Evolutionary conservation across 2,888 invertebrate species (phyloP).

Genomic region (Danaus chrysippus): DNA sequence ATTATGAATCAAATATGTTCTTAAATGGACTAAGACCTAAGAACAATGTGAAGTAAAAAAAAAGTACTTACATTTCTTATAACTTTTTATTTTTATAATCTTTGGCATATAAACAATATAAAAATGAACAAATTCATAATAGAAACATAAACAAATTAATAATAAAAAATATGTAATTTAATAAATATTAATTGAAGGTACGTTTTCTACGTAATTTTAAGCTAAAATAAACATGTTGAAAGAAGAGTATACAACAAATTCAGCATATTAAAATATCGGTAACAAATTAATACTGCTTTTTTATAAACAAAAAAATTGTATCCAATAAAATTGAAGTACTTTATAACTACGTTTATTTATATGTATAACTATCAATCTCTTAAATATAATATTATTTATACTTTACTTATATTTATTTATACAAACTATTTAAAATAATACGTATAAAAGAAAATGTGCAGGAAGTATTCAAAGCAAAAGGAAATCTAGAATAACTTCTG

Average conservation of each 20-base stretch:
- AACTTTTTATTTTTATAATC: conserved; percentile 24
- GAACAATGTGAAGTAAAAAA: background rate
- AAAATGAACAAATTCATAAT: conserved; percentile 12
- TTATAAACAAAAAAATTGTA: background rate
- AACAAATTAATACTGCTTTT: conserved; percentile 4
- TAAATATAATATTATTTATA: background rate
- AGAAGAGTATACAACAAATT: background rate
- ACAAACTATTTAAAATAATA: too few species aligned
- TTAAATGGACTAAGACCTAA: background rate
- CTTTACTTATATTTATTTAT: too few species aligned
- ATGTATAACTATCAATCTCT: background rate
- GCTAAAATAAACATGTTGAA: background rate
- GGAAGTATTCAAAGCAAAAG: too few species aligned
- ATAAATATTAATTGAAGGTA: background rate
- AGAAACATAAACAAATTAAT: conserved; percentile 4
- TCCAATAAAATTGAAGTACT: background rate
- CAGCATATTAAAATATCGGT: background rate
- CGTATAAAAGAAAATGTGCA: too few species aligned
- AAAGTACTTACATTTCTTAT: background rate
- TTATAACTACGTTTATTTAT: background rate
- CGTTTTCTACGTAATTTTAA: too few species aligned
- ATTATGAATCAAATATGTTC: too few species aligned
- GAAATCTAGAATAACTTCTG: too few species aligned
- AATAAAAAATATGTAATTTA: background rate
- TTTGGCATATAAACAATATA: conserved; percentile 26